Percentiles rank a stretch among this genome's conserved stretches.
Conservation (phyloP, 2,797 vertebrate species). For the Karalla daura region DNA sequence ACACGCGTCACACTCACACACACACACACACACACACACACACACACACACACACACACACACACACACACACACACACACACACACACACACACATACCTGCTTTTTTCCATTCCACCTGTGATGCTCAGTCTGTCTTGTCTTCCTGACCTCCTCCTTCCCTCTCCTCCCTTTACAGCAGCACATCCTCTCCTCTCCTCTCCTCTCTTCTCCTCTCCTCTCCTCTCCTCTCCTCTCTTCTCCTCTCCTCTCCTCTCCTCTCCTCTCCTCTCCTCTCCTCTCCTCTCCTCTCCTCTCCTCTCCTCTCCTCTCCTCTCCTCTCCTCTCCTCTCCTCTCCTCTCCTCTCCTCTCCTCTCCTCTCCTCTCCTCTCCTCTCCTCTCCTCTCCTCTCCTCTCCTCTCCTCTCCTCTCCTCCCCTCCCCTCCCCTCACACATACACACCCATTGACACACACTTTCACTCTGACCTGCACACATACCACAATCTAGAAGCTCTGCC, state of each 20-base stretch:
- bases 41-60: slow-evolving; percentile 23
- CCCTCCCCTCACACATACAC: neutral
- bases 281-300: neutral
- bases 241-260: neutral
- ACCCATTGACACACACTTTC: slow-evolving; percentile 1
- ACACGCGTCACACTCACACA: slow-evolving; percentile 10
- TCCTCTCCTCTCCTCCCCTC: neutral
- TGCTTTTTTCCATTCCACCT: slow-evolving; percentile 25
- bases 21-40: neutral
- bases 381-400: neutral
- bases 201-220: neutral
- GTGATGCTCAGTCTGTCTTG: slow-evolving; percentile 17
- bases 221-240: neutral
- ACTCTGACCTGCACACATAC: slow-evolving; percentile 24
- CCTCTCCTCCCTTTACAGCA: neutral
- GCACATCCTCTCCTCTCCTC: slow-evolving; percentile 2
- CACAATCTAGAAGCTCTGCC: slow-evolving; percentile 36
- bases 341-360: neutral
- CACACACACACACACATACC: slow-evolving; percentile 5
- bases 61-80: neutral
- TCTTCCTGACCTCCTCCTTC: slow-evolving; percentile 1
- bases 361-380: slow-evolving; percentile 2
- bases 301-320: neutral
- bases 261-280: neutral
- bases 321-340: slow-evolving; percentile 2